These are phyloP conservation scores for Gavialis gangeticus DNA, from an alignment of 2,113 vertebrate genomes.

Conservation along the genomic window DNA sequence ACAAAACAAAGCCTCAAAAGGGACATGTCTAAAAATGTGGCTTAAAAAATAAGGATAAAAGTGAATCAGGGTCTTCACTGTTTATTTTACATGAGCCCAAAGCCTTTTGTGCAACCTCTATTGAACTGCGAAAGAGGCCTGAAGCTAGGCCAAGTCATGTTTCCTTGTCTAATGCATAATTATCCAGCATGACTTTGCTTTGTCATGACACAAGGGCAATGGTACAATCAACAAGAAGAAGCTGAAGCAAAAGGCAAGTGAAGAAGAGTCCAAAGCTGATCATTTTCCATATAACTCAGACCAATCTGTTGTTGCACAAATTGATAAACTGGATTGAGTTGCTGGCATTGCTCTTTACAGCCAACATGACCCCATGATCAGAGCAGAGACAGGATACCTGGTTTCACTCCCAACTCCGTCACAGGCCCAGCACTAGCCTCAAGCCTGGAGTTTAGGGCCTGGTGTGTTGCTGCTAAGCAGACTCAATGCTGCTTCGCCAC, in stretches of 20 bases:
- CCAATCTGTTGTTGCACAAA: background rate
- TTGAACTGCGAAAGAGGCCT: slow-evolving; percentile 42
- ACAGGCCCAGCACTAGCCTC: too few species aligned
- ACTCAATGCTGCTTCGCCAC: too few species aligned
- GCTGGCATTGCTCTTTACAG: too few species aligned
- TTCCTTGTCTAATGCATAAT: slow-evolving; percentile 41
- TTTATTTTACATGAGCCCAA: slow-evolving; percentile 26
- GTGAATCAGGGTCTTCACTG: background rate
- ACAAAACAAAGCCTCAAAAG: background rate
- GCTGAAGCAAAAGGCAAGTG: slow-evolving; percentile 20
- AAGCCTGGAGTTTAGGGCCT: too few species aligned
- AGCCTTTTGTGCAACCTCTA: background rate
- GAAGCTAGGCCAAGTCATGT: slow-evolving; percentile 20
- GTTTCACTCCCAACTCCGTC: too few species aligned
- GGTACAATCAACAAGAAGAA: background rate
- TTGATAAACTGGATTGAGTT: too few species aligned
- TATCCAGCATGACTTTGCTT: slow-evolving; percentile 62
- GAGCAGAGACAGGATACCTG: too few species aligned
- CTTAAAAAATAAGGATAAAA: slow-evolving; percentile 10
- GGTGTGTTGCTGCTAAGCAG: too few species aligned
- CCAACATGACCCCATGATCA: too few species aligned
- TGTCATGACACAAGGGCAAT: slow-evolving; percentile 18
- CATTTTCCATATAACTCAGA: background rate
- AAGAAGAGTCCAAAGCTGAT: background rate
- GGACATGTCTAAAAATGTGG: background rate